Base-by-base conservation (phyloP, 2,797 vertebrate species). In the Eupleurogrammus muticus region DNA sequence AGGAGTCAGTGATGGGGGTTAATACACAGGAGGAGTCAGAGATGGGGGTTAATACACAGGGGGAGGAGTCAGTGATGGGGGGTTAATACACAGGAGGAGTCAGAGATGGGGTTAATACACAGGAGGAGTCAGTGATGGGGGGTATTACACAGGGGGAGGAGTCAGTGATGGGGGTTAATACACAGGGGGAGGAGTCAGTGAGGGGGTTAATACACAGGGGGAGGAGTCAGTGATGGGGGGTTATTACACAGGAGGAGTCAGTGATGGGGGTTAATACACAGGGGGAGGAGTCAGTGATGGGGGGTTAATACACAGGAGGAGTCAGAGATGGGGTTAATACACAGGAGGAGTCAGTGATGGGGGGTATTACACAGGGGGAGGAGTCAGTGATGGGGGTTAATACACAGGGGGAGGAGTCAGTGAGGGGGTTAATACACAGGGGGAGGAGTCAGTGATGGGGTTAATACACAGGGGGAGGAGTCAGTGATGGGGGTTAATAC, bases 91-190 rank as follows among this genome's bases (percentile, higher is more conserved):
- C 52, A 71, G 0, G 35, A 13, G 13, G 38, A 1, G 35, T 78
- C 44, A 73, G 56, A 7, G 56, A 38, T 8, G 1, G 58, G 11
- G 53, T 34, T 28, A 17, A 65, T 64, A 51, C 17, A 48, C 28
- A 28, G 1, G 38, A 13, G 13, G 54, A 53, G n/a, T n/a, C n/a
- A n/a, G n/a, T n/a, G n/a, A n/a, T n/a, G 54, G 71, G 28, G 28
- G 28, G 28, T 28, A 28, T 3, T 3, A 28, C 28, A 28, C 52
- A 71, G 63, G 50, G 48, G 0, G 35, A 13, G 13, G 38, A 1
- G 35, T 78, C 44, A 73, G 56, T 9, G 56, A 38, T 8, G 46
- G 1, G 58, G 11, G 53, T 34, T 28, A 17, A 65, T 64, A 51
- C 17, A 48, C 28, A 28, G 1, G 38, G 38, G 13, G 54, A 53